Evolutionary conservation across 2,797 vertebrate species (phyloP), one percentile per base, ranked within the genome.

Genomic region (Staurois parvus): DNA sequence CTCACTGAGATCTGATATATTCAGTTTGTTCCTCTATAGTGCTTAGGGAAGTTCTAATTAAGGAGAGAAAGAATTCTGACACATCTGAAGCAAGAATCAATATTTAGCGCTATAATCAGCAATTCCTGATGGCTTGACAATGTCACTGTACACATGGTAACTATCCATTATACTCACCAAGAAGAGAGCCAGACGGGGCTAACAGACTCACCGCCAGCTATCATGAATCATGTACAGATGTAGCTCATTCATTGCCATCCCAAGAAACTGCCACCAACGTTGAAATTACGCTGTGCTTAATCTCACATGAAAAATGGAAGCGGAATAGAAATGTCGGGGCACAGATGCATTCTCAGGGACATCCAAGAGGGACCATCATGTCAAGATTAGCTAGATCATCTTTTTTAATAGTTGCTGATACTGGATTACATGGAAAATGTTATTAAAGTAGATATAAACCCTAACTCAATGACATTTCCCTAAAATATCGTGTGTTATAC

Each of bases 101-200:
- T 99, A 99, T 98, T 99, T 97, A 98, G 96, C 96, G 94, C 95
- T 91, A 93, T 98, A 97, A 98, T 98, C 98, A 97, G 97, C 96
- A 96, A 96, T 96, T 96, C 94, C 94, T 97, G 96, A 98, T 96
- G 96, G 93, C 92, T 97, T 95, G 96, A 97, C 93, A 95, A 92
- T 96, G 97, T 97, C 96, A 95, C 95, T 88, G 83, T 94, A 90
- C 93, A 85, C 94, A 92, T 94, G 91, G 94, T 94, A 94, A 94
- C 95, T 96, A 96, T 97, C 95, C 96, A 96, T 97, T 96, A 96
- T 96, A 94, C 94, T 93, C 89, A 48, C 72, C 10, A 91, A 91
- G 91, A 95, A 89, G 91, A 90, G 92, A 94, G 93, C 91, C 91
- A 82, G 93, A 93, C 91, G 91, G 90, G 94, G 94, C 94, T 94